Evolutionary conservation across 2,797 vertebrate genomes (phyloP).

Genomic region (Rhincodon typus): DNA sequence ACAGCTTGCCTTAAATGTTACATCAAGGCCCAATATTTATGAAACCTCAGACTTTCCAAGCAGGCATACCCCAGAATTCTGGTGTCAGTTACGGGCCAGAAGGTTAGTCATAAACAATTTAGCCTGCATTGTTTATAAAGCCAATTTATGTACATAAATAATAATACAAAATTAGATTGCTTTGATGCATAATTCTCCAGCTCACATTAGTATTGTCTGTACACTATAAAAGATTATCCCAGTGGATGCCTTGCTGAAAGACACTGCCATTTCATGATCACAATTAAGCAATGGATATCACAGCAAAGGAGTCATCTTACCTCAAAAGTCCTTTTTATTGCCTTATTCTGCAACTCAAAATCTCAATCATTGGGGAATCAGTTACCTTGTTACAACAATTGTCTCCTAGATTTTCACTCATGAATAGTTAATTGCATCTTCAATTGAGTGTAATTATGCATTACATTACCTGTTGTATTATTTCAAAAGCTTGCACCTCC

Average conservation of each 20-base stretch:
- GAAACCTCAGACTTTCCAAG: neutral
- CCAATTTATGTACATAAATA: neutral
- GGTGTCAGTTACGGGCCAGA: neutral
- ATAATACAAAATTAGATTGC: neutral
- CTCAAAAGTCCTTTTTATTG: neutral
- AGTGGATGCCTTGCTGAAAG: conserved; percentile 4
- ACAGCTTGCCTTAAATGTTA: neutral
- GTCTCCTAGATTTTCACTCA: conserved; percentile 26
- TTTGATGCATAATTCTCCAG: neutral
- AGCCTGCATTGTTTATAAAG: neutral
- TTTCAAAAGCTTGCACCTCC: neutral
- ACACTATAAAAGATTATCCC: neutral
- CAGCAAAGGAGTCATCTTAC: neutral
- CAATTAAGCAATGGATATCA: neutral
- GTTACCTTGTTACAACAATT: conserved; percentile 25
- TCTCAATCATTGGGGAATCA: conserved; percentile 10
- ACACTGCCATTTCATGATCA: neutral
- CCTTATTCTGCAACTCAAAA: neutral
- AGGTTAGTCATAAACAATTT: neutral
- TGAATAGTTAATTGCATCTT: conserved; percentile 34
- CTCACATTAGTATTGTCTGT: neutral
- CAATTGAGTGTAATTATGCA: conserved; percentile 29
- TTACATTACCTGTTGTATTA: conserved; percentile 25
- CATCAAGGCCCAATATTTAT: neutral
- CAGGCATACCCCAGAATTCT: neutral